A percentile compares a stretch with the other conserved stretches of the same genome.
These are phyloP conservation scores for Microtus richardsoni DNA, from an alignment of 2,113 vertebrate species.

Conservation along the genomic window DNA sequence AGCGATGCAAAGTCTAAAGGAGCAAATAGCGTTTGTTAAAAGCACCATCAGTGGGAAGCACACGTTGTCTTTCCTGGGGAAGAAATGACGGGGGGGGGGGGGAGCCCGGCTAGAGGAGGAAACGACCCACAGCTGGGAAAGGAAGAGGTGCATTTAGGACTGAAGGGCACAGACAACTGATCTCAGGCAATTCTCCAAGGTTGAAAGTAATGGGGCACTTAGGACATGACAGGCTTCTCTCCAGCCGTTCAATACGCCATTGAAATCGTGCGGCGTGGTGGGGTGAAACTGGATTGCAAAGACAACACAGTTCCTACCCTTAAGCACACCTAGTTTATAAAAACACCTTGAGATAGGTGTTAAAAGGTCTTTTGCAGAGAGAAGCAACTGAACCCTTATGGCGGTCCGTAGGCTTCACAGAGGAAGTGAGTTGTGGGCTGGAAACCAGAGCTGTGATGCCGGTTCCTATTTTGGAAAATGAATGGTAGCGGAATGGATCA, in stretches of 20 bases:
- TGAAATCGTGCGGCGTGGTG: neutral
- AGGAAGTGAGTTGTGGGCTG: neutral
- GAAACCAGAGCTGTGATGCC: neutral
- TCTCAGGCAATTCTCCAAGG: neutral
- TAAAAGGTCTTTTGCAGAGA: neutral
- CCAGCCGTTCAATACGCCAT: neutral
- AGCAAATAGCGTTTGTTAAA: conserved; percentile 31
- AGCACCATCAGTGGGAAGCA: conserved; percentile 50
- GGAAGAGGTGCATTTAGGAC: neutral
- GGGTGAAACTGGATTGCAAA: conserved; percentile 11
- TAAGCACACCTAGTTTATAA: neutral
- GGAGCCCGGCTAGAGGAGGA: conserved; percentile 8
- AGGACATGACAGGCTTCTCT: neutral
- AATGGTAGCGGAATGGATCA: neutral
- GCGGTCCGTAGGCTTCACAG: neutral
- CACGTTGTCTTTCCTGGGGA: neutral
- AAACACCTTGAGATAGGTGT: neutral
- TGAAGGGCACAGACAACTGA: neutral
- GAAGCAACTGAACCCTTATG: neutral
- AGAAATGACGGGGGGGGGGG: neutral
- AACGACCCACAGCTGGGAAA: neutral
- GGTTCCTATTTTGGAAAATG: neutral
- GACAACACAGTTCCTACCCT: neutral
- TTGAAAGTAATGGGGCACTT: neutral
- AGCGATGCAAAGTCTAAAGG: conserved; percentile 42